A percentile compares a stretch with the other conserved stretches of the same genome.
Conservation (phyloP, 2,113 vertebrate species). For the Arothron firmamentum region DNA sequence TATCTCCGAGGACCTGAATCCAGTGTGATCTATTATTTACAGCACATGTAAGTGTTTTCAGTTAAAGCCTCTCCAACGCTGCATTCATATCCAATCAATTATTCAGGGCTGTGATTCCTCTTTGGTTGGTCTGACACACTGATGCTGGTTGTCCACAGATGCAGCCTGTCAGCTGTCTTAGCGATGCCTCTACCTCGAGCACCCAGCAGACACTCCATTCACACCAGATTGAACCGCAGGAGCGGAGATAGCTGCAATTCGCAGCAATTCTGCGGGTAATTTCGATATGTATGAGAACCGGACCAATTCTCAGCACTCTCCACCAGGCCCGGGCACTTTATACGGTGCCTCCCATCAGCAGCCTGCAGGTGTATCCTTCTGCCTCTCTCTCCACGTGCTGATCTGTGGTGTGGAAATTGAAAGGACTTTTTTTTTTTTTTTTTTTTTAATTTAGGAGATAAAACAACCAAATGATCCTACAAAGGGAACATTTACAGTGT, state of each 20-base stretch:
- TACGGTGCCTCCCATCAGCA: conserved; percentile 47
- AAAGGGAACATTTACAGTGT: too few species aligned
- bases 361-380: conserved; percentile 35
- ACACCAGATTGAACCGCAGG: conserved; percentile 54
- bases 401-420: background rate
- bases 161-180: conserved; percentile 14
- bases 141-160: conserved; percentile 45
- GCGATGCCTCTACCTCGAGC: conserved; percentile 31
- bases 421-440: conserved; percentile 9
- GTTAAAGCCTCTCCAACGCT: conserved; percentile 64
- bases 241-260: conserved; percentile 69
- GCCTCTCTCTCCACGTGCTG: conserved; percentile 12
- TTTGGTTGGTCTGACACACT: conserved; percentile 46
- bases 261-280: conserved; percentile 63
- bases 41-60: conserved; percentile 67
- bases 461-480: conserved; percentile 12
- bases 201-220: conserved; percentile 54
- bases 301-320: conserved; percentile 50
- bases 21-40: conserved; percentile 69
- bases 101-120: conserved; percentile 61
- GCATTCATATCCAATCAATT: conserved; percentile 70
- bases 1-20: conserved; percentile 34
- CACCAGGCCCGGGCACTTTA: conserved; percentile 47
- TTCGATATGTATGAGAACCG: conserved; percentile 60
- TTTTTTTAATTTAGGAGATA: conserved; percentile 30